Evolutionary conservation across 2,797 vertebrate species (phyloP), one percentile per base, ranked within the genome.

Genomic region (Hephaestus fuliginosus): DNA sequence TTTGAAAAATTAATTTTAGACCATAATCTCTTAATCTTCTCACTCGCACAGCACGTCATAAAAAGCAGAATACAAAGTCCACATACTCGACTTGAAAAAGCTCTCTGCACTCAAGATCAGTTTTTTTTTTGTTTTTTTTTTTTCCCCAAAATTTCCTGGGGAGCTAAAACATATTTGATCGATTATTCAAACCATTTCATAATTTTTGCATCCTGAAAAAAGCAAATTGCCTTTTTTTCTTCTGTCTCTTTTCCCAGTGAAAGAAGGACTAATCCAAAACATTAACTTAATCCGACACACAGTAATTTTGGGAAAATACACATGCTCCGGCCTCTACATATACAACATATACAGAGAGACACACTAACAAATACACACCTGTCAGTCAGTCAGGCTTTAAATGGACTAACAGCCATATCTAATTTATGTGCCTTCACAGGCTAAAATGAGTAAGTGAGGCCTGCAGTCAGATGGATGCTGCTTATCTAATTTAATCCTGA

Each of bases 11-110:
- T 3, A n/a, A 84, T 56, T 80, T 76, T 36, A 46, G 36, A 39
- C 33, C 5, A 11, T 86, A 85, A 87, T 88, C 82, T 89, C 17
- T 11, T 84, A 77, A 90, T 77, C 71, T 75, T 39, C 74, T 88
- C 69, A 46, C 58, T 48, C 1, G 25, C n/a, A 61, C 39, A 77
- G 60, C n/a, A 15, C 1, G 12, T 22, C 18, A 4, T 7, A 1
- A 12, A 63, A 55, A 39, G 53, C 8, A 43, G 6, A 51, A 49
- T 1, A 22, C 56, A 52, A 81, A 68, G 68, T 77, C 69, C 72
- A 72, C 18, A 74, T 14, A 74, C 22, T 62, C 64, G 1, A 7
- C 39, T 33, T 10, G 2, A 12, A 66, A 22, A 15, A 46, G 18
- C 8, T 49, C 22, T 69, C 30, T 33, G 14, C 7, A n/a, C 3